Evolutionary conservation across 2,888 invertebrate genomes (phyloP), one percentile per base, ranked within the genome.

Genomic region (Abrostola triplasia): DNA sequence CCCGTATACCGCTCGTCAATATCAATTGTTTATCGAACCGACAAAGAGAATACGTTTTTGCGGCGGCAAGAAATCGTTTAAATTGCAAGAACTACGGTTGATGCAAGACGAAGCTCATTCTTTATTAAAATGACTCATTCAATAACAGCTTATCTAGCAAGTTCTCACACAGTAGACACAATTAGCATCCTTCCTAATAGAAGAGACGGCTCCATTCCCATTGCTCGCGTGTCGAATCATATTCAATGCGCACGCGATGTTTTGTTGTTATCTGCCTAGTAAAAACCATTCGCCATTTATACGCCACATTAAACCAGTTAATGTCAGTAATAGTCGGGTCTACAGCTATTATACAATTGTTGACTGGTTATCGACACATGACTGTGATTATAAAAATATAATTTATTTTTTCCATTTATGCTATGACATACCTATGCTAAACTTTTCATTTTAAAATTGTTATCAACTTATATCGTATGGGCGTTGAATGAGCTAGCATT

Each of bases 151-250:
- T 50, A 73, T 59, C 53, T 50, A 62, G 49, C 61, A 49, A 52
- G 63, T 67, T 59, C 58, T 50, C 52, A 64, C 61, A 54, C 42
- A 37, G 55, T 57, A 36, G 60, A 64, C 64, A 59, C 48, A 67
- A 76, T 75, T 66, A 74, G 59, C 59, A 67, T 65, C 71, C 53
- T 59, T 51, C 75, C 56, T 57, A 55, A 63, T 49, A 66, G 68
- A 57, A 48, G 37, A 70, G 56, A 65, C 63, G 42, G 47, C 54
- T 76, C 54, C 53, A 69, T 72, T 67, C 49, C 59, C 58, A 55
- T 62, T 53, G 59, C 44, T 79, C 42, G 78, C 83, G 74, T 82
- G 80, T 54, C 54, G 36, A 49, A 56, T 57, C 36, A n/a, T 54
- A 63, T 55, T 58, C 11, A 41, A 49, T 58, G 62, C 61, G 54